Percentiles rank a stretch among this genome's conserved stretches.
Conservation (phyloP, 2,797 vertebrate genomes). For the Aulostomus chinensis region DNA sequence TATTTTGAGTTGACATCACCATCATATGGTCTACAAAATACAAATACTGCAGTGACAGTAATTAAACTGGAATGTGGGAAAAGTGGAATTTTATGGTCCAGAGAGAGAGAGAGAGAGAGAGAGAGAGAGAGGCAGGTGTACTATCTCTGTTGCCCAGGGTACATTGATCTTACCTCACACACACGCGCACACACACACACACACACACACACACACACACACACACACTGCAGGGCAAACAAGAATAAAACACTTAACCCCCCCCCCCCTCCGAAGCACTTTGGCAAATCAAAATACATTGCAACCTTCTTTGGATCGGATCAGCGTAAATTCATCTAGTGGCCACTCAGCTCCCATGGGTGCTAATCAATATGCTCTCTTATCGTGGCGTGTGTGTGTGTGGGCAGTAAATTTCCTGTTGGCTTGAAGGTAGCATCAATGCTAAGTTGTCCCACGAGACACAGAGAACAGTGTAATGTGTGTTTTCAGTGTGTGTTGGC, state of each 20-base stretch:
- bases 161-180: conserved; percentile 41
- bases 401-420: conserved; percentile 13
- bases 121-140: conserved; percentile 17
- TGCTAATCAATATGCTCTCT: conserved; percentile 25
- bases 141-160: conserved; percentile 21
- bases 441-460: conserved; percentile 18
- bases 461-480: conserved; percentile 7
- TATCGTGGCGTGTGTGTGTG: conserved; percentile 1
- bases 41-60: too few relatives aligned
- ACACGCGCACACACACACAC: not conserved
- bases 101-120: conserved; percentile 1
- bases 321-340: conserved; percentile 11
- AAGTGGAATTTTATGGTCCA: too few relatives aligned
- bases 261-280: conserved; percentile 32
- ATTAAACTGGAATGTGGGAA: too few relatives aligned
- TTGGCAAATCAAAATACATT: conserved; percentile 42
- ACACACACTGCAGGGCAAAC: conserved; percentile 5
- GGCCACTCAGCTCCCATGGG: conserved; percentile 28
- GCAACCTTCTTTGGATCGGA: conserved; percentile 15
- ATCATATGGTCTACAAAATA: too few relatives aligned
- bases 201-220: conserved; percentile 4
- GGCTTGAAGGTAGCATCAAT: conserved; percentile 20
- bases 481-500: conserved; percentile 2
- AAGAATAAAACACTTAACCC: conserved; percentile 35
- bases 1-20: too few relatives aligned